phyloP scores from a whole-genome alignment of 2,113 vertebrate genomes.

The Phoenicopterus ruber region DNA sequence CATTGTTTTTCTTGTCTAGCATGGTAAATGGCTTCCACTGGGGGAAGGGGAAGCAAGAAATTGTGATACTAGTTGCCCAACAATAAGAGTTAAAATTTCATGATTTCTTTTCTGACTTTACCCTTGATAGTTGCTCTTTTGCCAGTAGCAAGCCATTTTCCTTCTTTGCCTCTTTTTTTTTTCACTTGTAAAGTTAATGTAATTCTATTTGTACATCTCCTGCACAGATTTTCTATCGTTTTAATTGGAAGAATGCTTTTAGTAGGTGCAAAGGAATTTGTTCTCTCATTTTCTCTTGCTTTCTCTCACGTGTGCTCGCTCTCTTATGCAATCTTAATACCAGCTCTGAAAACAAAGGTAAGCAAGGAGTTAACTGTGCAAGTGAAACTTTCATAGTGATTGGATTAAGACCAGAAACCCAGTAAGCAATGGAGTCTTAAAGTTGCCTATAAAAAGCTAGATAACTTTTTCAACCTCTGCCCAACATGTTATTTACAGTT shows the following conservation, averaged over 20 bases:
- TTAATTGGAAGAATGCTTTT: neutral
- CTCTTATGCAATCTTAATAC: neutral
- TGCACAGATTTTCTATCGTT: neutral
- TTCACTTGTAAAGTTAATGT: neutral
- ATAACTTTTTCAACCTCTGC: conserved; percentile 64
- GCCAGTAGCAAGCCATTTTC: neutral
- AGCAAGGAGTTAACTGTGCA: conserved; percentile 46
- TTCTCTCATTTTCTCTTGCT: neutral
- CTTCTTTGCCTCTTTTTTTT: neutral
- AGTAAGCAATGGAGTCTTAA: conserved; percentile 19
- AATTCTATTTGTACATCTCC: neutral
- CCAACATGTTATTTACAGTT: conserved; percentile 63
- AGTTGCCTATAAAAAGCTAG: conserved; percentile 65
- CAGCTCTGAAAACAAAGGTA: neutral
- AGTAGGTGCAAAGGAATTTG: neutral
- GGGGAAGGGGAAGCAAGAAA: neutral
- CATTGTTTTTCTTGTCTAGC: neutral
- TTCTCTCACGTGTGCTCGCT: neutral
- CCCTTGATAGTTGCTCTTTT: neutral
- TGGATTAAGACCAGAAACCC: conserved; percentile 45
- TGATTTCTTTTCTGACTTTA: neutral
- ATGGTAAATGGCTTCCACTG: neutral
- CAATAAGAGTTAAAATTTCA: neutral
- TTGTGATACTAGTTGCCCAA: neutral
- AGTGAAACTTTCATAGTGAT: conserved; percentile 9